Conservation (phyloP, 2,888 invertebrate genomes). For the Geotrupes spiniger region DNA sequence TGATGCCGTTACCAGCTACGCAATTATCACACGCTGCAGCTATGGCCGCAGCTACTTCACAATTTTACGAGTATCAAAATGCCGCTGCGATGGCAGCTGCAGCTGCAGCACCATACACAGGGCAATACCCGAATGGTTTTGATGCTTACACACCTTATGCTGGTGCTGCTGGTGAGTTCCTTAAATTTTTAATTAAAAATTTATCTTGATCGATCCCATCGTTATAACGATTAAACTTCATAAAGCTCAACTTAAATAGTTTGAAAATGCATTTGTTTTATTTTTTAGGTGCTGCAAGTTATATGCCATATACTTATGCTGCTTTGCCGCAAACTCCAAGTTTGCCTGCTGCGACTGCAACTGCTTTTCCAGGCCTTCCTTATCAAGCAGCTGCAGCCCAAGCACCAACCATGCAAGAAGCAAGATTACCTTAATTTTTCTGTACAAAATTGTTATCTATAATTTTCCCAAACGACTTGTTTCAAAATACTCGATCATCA, state of each 20-base stretch:
- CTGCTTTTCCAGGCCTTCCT: slow-evolving; percentile 63
- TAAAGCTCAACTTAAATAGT: too few relatives aligned
- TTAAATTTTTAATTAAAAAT: neutral
- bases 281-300: slow-evolving; percentile 52
- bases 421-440: slow-evolving; percentile 65
- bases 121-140: slow-evolving; percentile 72
- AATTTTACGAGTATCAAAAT: slow-evolving; percentile 79
- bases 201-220: too few relatives aligned
- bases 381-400: slow-evolving; percentile 60
- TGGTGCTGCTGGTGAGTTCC: slow-evolving; percentile 63
- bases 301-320: slow-evolving; percentile 72
- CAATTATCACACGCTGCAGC: slow-evolving; percentile 73
- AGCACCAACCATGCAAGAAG: slow-evolving; percentile 71
- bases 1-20: slow-evolving; percentile 63
- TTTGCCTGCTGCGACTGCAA: slow-evolving; percentile 52
- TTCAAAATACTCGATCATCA: neutral
- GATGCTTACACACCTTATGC: slow-evolving; percentile 68
- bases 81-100: slow-evolving; percentile 67
- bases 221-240: too few relatives aligned
- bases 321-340: slow-evolving; percentile 63
- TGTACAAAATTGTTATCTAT: slow-evolving; percentile 13
- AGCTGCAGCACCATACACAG: slow-evolving; percentile 66
- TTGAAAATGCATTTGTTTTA: slow-evolving; percentile 9
- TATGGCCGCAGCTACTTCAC: slow-evolving; percentile 73
- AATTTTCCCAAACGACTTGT: slow-evolving; percentile 1